These are phyloP conservation scores for Elgaria multicarinata DNA, from an alignment of 2,113 vertebrate species.

Conservation along the genomic window DNA sequence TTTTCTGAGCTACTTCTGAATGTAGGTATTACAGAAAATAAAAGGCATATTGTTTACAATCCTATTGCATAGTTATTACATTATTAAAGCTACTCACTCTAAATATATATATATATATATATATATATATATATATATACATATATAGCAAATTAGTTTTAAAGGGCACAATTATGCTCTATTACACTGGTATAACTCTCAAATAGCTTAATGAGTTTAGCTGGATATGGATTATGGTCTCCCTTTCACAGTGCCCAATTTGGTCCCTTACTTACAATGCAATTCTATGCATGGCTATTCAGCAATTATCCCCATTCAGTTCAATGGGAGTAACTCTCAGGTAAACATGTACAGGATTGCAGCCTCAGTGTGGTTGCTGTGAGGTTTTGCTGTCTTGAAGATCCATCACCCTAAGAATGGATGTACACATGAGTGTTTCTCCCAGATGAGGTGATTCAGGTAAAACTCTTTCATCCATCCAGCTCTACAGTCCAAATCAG, in stretches of 20 bases:
- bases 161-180: conserved; percentile 37
- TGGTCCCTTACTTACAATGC: neutral
- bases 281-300: neutral
- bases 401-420: too few relatives aligned
- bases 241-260: neutral
- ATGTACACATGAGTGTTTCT: neutral
- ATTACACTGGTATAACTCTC: conserved; percentile 32
- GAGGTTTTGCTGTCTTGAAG: neutral
- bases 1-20: conserved; percentile 44
- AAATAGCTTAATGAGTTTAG: conserved; percentile 34
- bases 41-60: conserved; percentile 47
- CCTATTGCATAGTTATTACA: conserved; percentile 33
- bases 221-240: neutral
- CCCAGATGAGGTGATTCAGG: neutral
- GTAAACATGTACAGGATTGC: too few relatives aligned
- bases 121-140: too few relatives aligned
- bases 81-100: conserved; percentile 22
- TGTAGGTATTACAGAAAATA: conserved; percentile 25
- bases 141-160: conserved; percentile 43
- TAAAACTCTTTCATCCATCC: neutral
- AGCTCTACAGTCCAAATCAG: neutral
- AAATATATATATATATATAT: too few relatives aligned
- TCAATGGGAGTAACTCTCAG: too few relatives aligned
- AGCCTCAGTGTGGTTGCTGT: neutral
- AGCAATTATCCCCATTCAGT: neutral